phyloP scores from a whole-genome alignment of 2,888 invertebrate species.

The Pyrrhosoma nymphula region DNA sequence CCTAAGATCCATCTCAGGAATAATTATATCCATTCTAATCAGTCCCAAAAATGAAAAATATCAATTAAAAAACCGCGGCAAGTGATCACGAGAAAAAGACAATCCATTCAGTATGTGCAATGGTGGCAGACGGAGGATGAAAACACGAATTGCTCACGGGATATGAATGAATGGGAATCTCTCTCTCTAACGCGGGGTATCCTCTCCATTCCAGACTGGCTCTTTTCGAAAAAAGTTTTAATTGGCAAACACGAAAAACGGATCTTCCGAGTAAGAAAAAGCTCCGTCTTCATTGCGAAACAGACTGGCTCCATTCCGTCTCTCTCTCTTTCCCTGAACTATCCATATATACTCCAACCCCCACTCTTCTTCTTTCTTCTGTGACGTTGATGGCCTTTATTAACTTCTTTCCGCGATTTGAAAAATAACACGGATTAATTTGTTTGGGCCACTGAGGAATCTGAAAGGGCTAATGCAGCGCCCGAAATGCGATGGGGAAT shows the following conservation, averaged over 20 bases:
- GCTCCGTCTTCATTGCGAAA: not conserved
- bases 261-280: not conserved
- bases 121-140: no score
- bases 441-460: not conserved
- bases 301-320: not conserved
- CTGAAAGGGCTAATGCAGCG: not conserved
- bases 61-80: no score
- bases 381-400: not conserved
- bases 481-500: not conserved
- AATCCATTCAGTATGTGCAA: no score
- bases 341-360: no score
- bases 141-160: no score
- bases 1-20: no score
- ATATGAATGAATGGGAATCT: no score
- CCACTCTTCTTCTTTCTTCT: no score
- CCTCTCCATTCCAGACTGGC: no score
- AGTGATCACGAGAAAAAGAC: no score
- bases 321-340: not conserved
- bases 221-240: not conserved
- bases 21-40: no score
- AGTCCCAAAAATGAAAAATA: no score
- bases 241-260: not conserved
- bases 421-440: slow-evolving; percentile 7
- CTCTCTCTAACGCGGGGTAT: not conserved
- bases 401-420: not conserved